Conservation (phyloP, 2,888 invertebrate genomes). For the Pediacus dermestoides region DNA sequence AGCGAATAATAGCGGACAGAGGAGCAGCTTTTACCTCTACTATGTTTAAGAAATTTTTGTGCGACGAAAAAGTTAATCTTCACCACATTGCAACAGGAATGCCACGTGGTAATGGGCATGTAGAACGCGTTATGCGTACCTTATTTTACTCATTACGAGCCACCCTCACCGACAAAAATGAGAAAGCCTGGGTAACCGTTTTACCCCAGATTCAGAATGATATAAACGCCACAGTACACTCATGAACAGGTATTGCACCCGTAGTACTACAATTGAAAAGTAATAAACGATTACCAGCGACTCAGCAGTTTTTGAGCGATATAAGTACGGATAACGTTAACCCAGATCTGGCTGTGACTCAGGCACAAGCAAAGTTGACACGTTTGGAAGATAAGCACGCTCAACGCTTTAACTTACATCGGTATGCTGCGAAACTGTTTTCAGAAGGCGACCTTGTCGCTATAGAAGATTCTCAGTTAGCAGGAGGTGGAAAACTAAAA, state of each 20-base stretch:
- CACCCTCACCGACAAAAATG: slow-evolving; percentile 13
- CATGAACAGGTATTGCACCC: slow-evolving; percentile 11
- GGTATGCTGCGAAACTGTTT: slow-evolving; percentile 3
- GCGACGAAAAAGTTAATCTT: slow-evolving; percentile 5
- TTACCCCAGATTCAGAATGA: slow-evolving; percentile 17
- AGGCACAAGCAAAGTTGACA: too few relatives aligned
- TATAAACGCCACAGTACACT: slow-evolving; percentile 19
- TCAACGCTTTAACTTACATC: slow-evolving; percentile 3
- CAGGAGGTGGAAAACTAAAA: slow-evolving; percentile 22
- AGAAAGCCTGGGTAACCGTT: slow-evolving; percentile 12
- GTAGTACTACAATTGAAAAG: too few relatives aligned
- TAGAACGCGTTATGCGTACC: slow-evolving; percentile 19
- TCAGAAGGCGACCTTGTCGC: slow-evolving; percentile 14
- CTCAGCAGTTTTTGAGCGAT: slow-evolving; percentile 7
- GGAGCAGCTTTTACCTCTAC: slow-evolving; percentile 12
- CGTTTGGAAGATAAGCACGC: slow-evolving; percentile 1
- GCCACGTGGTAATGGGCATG: slow-evolving; percentile 12
- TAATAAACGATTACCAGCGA: too few relatives aligned
- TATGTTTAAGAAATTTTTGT: slow-evolving; percentile 9
- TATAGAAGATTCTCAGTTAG: slow-evolving; percentile 22
- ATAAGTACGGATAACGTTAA: too few relatives aligned
- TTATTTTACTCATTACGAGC: slow-evolving; percentile 19
- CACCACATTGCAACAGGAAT: slow-evolving; percentile 3
- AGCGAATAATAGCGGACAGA: slow-evolving; percentile 11
- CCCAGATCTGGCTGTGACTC: too few relatives aligned